Percentiles rank a stretch among this genome's conserved stretches.
Conservation (phyloP, 2,797 vertebrate genomes). For the Parauchenoglanis punctatus region DNA sequence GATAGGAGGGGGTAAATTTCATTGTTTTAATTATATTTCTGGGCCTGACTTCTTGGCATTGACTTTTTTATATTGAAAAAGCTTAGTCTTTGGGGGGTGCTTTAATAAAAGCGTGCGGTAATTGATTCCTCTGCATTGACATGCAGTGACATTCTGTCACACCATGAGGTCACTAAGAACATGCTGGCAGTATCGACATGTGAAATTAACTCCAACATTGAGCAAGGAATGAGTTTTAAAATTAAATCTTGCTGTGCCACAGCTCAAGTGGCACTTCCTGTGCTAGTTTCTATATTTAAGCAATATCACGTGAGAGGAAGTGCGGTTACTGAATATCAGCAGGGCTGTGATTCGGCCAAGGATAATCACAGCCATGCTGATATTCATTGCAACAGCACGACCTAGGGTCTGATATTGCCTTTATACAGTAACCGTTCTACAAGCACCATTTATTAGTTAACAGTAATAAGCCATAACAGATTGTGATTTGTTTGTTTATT, state of each 20-base stretch:
- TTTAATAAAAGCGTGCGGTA: constrained; percentile 54
- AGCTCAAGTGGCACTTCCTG: constrained; percentile 23
- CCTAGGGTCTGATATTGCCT: too few relatives aligned
- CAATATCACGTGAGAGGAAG: too few relatives aligned
- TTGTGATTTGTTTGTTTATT: too few relatives aligned
- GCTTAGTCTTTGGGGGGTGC: constrained; percentile 36
- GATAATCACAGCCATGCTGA: too few relatives aligned
- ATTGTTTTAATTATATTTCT: constrained; percentile 55
- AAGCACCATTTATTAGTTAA: too few relatives aligned
- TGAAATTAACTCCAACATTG: constrained; percentile 54
- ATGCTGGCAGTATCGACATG: constrained; percentile 49
- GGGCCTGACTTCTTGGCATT: constrained; percentile 45
- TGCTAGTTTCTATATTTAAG: background rate
- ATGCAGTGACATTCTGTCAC: constrained; percentile 51
- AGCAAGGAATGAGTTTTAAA: constrained; percentile 51
- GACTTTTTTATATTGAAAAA: constrained; percentile 51
- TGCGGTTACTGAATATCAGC: too few relatives aligned
- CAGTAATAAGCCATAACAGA: too few relatives aligned
- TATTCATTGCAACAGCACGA: too few relatives aligned
- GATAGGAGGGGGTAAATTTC: background rate
- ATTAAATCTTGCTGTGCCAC: constrained; percentile 36
- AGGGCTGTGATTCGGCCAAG: too few relatives aligned
- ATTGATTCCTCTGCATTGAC: constrained; percentile 57
- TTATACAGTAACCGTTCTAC: too few relatives aligned
- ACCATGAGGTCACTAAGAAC: constrained; percentile 37